phyloP scores from a whole-genome alignment of 2,797 vertebrate genomes.

The Onychomys torridus region DNA sequence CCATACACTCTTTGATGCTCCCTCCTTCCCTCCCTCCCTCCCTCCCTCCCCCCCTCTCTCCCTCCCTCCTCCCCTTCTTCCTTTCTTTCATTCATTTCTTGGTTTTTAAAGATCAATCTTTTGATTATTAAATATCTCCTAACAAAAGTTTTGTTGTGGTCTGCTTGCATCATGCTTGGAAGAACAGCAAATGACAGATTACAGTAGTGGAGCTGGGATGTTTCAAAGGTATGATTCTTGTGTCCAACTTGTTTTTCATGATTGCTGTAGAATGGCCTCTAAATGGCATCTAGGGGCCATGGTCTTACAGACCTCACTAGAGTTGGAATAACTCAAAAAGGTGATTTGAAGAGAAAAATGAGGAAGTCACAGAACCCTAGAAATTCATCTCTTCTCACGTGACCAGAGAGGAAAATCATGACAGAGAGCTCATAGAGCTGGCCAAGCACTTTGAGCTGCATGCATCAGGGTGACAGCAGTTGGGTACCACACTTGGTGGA shows the following conservation, averaged over 20 bases:
- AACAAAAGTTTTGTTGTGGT: conserved; percentile 75
- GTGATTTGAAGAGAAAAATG: conserved; percentile 60
- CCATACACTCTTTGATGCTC: conserved; percentile 67
- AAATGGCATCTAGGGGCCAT: conserved; percentile 49
- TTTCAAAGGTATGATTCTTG: conserved; percentile 74
- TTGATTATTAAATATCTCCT: conserved; percentile 76
- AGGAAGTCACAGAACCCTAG: conserved; percentile 5
- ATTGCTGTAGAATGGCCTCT: conserved; percentile 40
- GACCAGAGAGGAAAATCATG: background rate
- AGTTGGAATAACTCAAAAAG: conserved; percentile 57
- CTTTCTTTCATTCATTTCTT: background rate
- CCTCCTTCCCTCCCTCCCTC: background rate
- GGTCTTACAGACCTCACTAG: conserved; percentile 30
- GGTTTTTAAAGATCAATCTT: conserved; percentile 74
- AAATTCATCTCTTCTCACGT: conserved; percentile 43
- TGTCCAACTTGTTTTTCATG: conserved; percentile 63
- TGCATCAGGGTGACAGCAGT: background rate
- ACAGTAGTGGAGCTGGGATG: conserved; percentile 68
- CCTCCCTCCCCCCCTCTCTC: background rate
- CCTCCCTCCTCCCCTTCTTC: fast-evolving
- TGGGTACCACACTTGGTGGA: too few relatives aligned
- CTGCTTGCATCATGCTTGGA: conserved; percentile 77
- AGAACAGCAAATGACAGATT: conserved; percentile 73
- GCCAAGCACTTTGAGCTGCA: background rate
- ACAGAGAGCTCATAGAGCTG: background rate